These are phyloP conservation scores for Acanthornis magna DNA, from an alignment of 2,797 vertebrate species.

Conservation along the genomic window DNA sequence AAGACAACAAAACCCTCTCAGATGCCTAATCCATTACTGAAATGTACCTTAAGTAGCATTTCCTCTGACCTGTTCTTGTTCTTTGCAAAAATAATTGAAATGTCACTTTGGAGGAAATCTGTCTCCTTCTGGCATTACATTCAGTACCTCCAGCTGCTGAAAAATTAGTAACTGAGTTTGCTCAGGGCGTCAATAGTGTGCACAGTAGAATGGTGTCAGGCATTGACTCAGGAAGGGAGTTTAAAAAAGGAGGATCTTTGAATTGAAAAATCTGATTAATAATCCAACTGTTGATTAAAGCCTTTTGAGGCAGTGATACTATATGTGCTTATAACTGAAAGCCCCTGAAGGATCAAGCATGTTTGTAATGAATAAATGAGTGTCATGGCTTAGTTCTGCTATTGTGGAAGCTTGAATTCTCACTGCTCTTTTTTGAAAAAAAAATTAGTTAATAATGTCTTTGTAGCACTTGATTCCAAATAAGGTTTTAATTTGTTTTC, in stretches of 20 bases:
- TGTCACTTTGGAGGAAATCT: not conserved
- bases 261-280: not conserved
- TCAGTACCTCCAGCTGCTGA: not conserved
- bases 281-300: not conserved
- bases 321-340: not conserved
- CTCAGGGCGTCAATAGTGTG: not conserved
- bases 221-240: not conserved
- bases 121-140: not conserved
- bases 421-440: not conserved
- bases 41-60: not conserved
- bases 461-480: not conserved
- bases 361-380: not conserved
- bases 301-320: not conserved
- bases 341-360: not conserved
- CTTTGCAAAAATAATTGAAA: constrained; percentile 13
- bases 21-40: not conserved
- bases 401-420: not conserved
- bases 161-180: not conserved
- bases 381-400: not conserved
- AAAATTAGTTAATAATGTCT: not conserved
- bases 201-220: not conserved
- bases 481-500: not conserved
- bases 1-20: not conserved
- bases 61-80: not conserved
- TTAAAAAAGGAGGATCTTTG: not conserved